Evolutionary conservation across 2,797 vertebrate species (phyloP).

Genomic region (Coranthus polyacanthus): DNA sequence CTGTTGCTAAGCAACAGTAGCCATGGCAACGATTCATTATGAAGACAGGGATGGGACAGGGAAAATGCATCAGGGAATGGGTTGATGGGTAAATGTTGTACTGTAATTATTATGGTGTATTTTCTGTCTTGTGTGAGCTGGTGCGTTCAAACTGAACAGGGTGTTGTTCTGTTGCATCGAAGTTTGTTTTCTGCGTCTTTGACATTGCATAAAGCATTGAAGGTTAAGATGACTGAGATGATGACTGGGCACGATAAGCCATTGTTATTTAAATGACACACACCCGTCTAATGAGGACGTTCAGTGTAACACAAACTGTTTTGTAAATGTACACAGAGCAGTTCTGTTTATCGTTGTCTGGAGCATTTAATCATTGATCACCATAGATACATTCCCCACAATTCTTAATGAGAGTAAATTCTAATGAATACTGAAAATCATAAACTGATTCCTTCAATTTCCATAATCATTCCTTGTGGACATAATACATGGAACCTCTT

Average conservation of each 20-base stretch:
- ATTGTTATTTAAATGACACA: background rate
- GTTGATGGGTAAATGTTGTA: conserved; percentile 75
- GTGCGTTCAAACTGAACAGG: conserved; percentile 40
- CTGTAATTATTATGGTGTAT: conserved; percentile 75
- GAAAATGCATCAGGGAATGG: conserved; percentile 81
- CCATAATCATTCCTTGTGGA: background rate
- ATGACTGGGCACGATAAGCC: conserved; percentile 6
- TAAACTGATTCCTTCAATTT: background rate
- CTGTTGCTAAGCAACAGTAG: conserved; percentile 87
- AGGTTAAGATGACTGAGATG: conserved; percentile 4
- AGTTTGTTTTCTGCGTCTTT: conserved; percentile 15
- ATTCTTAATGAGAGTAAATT: background rate
- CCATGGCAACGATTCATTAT: conserved; percentile 84
- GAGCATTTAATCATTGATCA: background rate
- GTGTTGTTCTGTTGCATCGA: background rate
- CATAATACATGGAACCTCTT: background rate
- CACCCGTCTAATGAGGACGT: conserved; percentile 14
- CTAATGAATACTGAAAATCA: too few species aligned
- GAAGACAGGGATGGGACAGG: conserved; percentile 85
- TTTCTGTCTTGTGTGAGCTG: conserved; percentile 58
- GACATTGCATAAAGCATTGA: conserved; percentile 22
- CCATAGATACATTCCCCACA: background rate
- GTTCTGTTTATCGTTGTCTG: background rate
- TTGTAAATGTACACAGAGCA: background rate
- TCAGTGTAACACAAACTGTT: background rate